Evolutionary conservation across 2,797 vertebrate species (phyloP).

Genomic region (Psittacula derbiana): DNA sequence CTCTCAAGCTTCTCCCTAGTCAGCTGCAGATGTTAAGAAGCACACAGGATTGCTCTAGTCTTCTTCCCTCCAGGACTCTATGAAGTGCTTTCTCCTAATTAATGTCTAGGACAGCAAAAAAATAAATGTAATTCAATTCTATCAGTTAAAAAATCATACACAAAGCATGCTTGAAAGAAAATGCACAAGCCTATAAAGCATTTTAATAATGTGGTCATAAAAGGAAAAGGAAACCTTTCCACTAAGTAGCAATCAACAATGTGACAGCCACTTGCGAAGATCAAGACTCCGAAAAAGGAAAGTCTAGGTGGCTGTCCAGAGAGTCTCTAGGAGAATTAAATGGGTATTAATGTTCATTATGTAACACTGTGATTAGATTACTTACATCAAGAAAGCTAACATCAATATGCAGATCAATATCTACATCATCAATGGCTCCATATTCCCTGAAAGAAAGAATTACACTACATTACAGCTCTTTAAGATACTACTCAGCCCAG

Average conservation of each 20-base stretch:
- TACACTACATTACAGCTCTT: slow-evolving; percentile 25
- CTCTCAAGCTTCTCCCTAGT: not conserved
- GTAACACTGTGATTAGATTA: slow-evolving; percentile 60
- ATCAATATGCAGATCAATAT: slow-evolving; percentile 91
- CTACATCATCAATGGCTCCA: slow-evolving; percentile 92
- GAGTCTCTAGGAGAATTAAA: slow-evolving; percentile 1
- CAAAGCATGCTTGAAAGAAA: not conserved
- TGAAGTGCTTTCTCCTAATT: not conserved
- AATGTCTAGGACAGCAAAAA: not conserved
- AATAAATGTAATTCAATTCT: not conserved
- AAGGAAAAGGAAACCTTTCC: not conserved
- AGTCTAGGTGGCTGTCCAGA: not conserved
- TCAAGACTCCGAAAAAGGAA: not conserved
- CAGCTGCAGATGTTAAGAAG: not conserved
- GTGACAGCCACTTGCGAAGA: not conserved
- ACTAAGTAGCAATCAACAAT: not conserved
- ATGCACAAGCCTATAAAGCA: not conserved
- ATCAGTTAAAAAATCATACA: not conserved
- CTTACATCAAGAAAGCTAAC: slow-evolving; percentile 93
- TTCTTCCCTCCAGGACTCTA: not conserved
- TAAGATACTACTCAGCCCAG: not conserved
- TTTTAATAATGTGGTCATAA: not conserved
- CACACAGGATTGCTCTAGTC: not conserved
- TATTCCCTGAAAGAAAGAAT: slow-evolving; percentile 86
- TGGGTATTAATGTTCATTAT: slow-evolving; percentile 11